These are phyloP conservation scores for Drosophila phalerata DNA, from an alignment of 2,888 invertebrate genomes.

Conservation along the genomic window DNA sequence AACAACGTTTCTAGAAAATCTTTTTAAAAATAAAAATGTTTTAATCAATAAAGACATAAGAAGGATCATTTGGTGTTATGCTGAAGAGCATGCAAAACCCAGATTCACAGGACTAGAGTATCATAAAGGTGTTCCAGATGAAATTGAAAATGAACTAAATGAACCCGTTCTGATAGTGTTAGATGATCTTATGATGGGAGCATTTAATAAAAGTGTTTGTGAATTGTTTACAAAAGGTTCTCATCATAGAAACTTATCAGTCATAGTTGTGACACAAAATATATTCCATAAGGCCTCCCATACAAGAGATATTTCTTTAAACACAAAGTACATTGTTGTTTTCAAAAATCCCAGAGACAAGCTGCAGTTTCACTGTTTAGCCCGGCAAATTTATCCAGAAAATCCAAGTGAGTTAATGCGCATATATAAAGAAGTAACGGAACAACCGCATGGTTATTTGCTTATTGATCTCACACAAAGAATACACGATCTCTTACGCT, in stretches of 20 bases:
- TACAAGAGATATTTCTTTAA: neutral
- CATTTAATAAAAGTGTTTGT: slow-evolving; percentile 2
- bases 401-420: too few relatives aligned
- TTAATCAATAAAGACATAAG: neutral
- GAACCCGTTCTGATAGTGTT: neutral
- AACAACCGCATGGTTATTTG: neutral
- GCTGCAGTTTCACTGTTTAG: too few relatives aligned
- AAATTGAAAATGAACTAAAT: neutral
- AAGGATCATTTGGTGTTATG: neutral
- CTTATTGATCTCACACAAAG: neutral
- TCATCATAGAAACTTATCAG: neutral
- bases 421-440: neutral
- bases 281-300: neutral
- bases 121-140: neutral
- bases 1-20: neutral
- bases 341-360: too few relatives aligned
- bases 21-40: neutral
- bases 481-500: neutral
- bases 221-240: neutral
- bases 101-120: neutral
- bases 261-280: neutral
- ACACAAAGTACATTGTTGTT: neutral
- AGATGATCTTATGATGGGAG: neutral
- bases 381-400: too few relatives aligned
- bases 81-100: neutral